These are phyloP conservation scores for Xiphorhynchus elegans DNA, from an alignment of 2,113 vertebrate species.

Conservation along the genomic window DNA sequence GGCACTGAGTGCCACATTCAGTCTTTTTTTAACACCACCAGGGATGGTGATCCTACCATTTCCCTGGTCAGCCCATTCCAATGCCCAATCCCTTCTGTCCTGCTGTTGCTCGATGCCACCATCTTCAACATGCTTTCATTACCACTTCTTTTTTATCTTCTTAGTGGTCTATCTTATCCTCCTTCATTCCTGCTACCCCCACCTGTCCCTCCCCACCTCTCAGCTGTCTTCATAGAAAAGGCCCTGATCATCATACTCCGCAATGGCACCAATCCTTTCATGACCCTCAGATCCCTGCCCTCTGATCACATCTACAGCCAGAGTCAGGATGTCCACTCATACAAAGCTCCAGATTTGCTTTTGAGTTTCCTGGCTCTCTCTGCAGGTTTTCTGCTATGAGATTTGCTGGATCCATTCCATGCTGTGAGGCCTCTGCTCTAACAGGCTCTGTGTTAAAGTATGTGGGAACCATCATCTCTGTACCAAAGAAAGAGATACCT, in stretches of 20 bases:
- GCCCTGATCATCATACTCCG: neutral
- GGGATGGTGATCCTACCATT: neutral
- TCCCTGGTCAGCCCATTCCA: neutral
- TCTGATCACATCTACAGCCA: neutral
- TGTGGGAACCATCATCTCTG: neutral
- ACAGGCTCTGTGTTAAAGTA: neutral
- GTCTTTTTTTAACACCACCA: neutral
- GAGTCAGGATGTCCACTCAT: neutral
- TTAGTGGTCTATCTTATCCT: neutral
- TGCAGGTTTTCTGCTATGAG: neutral
- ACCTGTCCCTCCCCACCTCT: neutral
- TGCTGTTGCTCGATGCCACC: neutral
- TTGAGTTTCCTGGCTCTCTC: neutral
- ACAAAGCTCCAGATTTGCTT: neutral
- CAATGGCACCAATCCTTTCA: neutral
- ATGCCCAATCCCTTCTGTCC: neutral
- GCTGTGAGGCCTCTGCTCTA: neutral
- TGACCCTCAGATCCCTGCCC: neutral
- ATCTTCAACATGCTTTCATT: neutral
- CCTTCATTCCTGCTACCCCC: rapidly evolving
- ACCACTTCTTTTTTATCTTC: neutral
- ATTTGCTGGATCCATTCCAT: neutral
- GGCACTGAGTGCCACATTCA: neutral
- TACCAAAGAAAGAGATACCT: neutral
- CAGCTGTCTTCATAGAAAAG: neutral